Evolutionary conservation across 2,888 invertebrate species (phyloP), one percentile per base, ranked within the genome.

Genomic region (Drosophila crucigera): DNA sequence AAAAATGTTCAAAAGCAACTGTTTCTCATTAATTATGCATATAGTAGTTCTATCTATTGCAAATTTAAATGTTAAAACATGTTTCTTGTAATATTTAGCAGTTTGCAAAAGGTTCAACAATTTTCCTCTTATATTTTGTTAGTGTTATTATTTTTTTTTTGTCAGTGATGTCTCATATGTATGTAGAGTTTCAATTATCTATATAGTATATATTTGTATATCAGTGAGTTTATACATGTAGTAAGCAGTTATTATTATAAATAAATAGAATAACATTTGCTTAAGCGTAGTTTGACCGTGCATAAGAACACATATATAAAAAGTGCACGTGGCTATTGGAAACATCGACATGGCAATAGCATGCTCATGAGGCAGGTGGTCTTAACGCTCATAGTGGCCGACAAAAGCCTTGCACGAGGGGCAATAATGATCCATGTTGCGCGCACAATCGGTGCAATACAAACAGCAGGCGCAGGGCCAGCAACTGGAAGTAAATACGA

Each of bases 391-490:
- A 79, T 94, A 94, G 50, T 93, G 93, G 71, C 95, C 95, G 41
- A 95, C 84, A 76, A 92, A 94, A 0, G 94, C 91, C 59, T 94
- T 93, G 84, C 95, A 95, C 69, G 94, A 94, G 0, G 95, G 94
- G 64, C 95, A 95, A 76, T 94, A 95, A 79, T 95, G 95, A 53
- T 94, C 94, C 6, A 93, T 92, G 78, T 94, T 94, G 72, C 93
- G 94, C 71, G 94, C 95, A 22, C 94, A 94, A 52, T 94, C 92
- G 79, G 94, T 93, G 83, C 94, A 95, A 84, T 95, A 95, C 2
- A 95, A 94, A 14, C 95, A 82, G 59, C 94, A 94, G 39, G 94
- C 93, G 75, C 94, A 95, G 1, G 94, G 94, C 94, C 94, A 95
- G 60, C 90, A 91, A 33, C 93, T 93, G 28, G 19, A 43, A 31